A percentile compares a stretch with the other conserved stretches of the same genome.
These are phyloP conservation scores for Amblyornis subalaris DNA, from an alignment of 2,113 vertebrate genomes.

Conservation along the genomic window DNA sequence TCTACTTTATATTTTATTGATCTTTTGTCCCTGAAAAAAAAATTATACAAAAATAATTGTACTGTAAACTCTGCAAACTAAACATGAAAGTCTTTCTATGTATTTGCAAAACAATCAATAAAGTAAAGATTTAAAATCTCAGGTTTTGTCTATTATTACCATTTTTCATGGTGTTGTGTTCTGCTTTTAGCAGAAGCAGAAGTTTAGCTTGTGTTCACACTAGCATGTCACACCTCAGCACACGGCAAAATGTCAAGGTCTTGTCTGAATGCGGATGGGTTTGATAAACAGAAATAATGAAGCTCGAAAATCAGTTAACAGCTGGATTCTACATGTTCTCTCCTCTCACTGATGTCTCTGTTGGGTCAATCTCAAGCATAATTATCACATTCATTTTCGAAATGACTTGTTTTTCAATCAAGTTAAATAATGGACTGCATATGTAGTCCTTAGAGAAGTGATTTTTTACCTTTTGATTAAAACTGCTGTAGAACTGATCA, in stretches of 20 bases:
- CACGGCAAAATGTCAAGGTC: not conserved
- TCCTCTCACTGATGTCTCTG: not conserved
- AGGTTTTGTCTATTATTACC: not conserved
- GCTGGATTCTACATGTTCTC: not conserved
- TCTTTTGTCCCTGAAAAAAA: not conserved
- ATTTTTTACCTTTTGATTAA: slow-evolving; percentile 29
- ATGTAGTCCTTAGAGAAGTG: not conserved
- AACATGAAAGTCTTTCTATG: not conserved
- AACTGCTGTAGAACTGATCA: not conserved
- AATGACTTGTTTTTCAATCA: slow-evolving; percentile 18
- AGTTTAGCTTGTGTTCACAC: not conserved
- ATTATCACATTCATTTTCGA: not conserved
- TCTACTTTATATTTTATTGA: not conserved
- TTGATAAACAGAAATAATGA: slow-evolving; percentile 23
- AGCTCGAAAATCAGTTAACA: not conserved
- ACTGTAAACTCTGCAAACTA: slow-evolving; percentile 29
- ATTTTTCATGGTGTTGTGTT: not conserved
- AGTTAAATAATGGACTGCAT: not conserved
- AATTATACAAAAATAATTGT: not conserved
- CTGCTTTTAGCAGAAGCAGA: not conserved
- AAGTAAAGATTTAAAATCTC: not conserved
- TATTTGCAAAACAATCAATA: slow-evolving; percentile 55
- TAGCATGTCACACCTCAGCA: not conserved
- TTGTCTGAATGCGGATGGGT: not conserved
- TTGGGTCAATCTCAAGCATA: slow-evolving; percentile 5